Base-by-base conservation (phyloP, 2,113 vertebrate genomes). In the Oryzias javanicus region DNA sequence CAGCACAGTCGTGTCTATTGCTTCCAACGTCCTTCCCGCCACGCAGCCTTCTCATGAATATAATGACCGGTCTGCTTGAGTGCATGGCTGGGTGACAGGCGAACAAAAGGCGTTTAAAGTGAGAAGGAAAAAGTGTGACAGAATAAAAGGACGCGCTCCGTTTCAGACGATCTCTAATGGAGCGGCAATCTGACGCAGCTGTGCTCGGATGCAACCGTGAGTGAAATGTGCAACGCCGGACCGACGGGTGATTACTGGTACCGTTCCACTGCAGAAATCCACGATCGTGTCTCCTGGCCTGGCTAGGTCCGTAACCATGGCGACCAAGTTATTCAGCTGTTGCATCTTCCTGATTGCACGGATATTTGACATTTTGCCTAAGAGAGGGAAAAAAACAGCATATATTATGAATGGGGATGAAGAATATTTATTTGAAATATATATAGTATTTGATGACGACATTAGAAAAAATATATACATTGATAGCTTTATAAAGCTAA, bases 181-280 rank as follows among this genome's bases (percentile, higher is more conserved):
- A 63, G 54, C 64, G 18, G 54, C 45, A 48, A 48, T 20, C 16
- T 59, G 14, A 52, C 42, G 57, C 8, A n/a, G 29, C 55, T 14
- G n/a, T 6, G 55, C 59, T 67, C 71, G 51, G 63, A 50, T 29
- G 8, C 3, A 29, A 40, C 24, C 49, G 65, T 58, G 78, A 74
- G 69, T 18, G 49, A 14, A 5, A 17, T 42, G 74, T 63, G 60
- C 57, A 54, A 6, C 54, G 49, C 51, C 5, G 44, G 49, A 62
- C 40, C 55, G 49, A 65, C 44, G 51, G 40, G 60, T 65, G 46
- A 57, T 46, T 18, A 12, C 70, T 19, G 49, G 64, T 93, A 99
- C 96, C 91, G 96, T 97, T 44, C 97, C 97, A 14, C 97, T 98
- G 91, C 97, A 99, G 86, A 99, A 99, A 85, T 98, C 97, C 89